phyloP scores from a whole-genome alignment of 2,888 invertebrate genomes.

The Meghimatium bilineatum region DNA sequence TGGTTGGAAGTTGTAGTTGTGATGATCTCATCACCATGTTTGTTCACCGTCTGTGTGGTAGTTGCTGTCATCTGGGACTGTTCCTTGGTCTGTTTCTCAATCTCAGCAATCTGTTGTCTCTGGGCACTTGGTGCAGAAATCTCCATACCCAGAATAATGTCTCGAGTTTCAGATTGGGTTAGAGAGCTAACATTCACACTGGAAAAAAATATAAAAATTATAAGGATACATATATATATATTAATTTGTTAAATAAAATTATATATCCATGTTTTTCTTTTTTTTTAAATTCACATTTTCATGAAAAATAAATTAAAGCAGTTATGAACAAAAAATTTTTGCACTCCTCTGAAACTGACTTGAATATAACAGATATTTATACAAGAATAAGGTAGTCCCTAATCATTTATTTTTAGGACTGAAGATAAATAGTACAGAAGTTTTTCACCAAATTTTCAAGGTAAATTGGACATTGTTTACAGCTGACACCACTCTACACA shows the following conservation, averaged over 20 bases:
- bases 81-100: constrained; percentile 99
- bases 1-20: constrained; percentile 99
- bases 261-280: too few species aligned
- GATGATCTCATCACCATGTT: constrained; percentile 99
- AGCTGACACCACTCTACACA: too few species aligned
- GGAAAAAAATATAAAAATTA: constrained; percentile 52
- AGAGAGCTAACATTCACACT: constrained; percentile 98
- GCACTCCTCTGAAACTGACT: too few species aligned
- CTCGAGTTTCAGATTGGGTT: constrained; percentile 99
- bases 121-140: constrained; percentile 99
- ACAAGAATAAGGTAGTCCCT: too few species aligned
- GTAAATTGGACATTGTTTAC: too few species aligned
- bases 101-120: constrained; percentile 99
- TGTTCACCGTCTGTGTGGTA: constrained; percentile 98
- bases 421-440: too few species aligned
- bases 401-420: too few species aligned
- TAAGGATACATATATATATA: background rate
- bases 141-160: constrained; percentile 99
- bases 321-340: too few species aligned
- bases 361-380: too few species aligned
- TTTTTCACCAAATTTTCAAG: too few species aligned
- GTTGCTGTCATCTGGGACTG: constrained; percentile 97
- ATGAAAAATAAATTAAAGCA: too few species aligned
- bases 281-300: too few species aligned
- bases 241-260: background rate